Evolutionary conservation across 2,797 vertebrate species (phyloP), one percentile per base, ranked within the genome.

Genomic region (Myoxocephalus aenaeus): DNA sequence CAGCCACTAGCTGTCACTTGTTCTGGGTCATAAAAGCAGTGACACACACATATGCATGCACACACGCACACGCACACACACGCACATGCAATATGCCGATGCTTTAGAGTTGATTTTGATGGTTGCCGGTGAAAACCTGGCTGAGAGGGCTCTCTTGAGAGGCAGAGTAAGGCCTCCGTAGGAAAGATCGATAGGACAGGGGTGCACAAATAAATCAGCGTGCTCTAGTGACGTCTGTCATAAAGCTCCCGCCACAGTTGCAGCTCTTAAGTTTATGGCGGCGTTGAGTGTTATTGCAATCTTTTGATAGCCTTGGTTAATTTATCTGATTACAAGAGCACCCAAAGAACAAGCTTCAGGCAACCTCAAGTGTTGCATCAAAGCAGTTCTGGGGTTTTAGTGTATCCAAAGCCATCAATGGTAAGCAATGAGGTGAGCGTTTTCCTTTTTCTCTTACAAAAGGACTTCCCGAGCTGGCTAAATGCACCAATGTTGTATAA

Each of bases 291-390:
- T 95, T 96, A 95, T 95, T 95, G 95, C 94, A 96, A 94, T 95
- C 93, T 94, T 95, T 94, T 94, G 95, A 96, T 95, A 94, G 94
- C 94, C 87, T 91, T 90, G 91, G 92, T 92, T 96, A 95, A 95
- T 95, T 95, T 95, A 95, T 95, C 92, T 95, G 94, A 95, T 95
- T 94, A 94, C 92, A 93, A 81, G 91, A 90, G 86, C 89, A 74
- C 82, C 90, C 86, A 44, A 77, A 85, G 88, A 91, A 92, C 90
- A 90, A 81, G 87, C 87, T 65, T 65, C 87, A 86, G 80, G 77
- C 90, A 86, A 86, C 88, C 80, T 82, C 73, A 27, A 74, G 87
- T 73, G 87, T 86, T 86, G 84, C 82, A 71, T 90, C 75, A 42
- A 70, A 87, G 86, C 82, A 83, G 71, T 51, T 89, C 56, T 62